These are phyloP conservation scores for Ectemnius continuus DNA, from an alignment of 2,888 invertebrate species.

Conservation along the genomic window DNA sequence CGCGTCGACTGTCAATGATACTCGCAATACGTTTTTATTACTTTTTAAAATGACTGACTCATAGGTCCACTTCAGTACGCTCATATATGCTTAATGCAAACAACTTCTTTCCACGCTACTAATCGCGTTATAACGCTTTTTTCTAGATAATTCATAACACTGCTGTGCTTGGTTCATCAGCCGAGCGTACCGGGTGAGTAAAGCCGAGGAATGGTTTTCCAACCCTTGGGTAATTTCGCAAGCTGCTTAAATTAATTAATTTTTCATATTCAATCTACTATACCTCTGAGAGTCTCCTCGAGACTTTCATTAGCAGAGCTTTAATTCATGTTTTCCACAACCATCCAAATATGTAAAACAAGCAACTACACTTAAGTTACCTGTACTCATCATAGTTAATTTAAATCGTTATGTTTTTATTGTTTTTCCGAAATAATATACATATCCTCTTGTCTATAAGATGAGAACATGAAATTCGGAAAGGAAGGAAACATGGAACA, in stretches of 20 bases:
- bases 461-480: too few relatives aligned
- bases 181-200: conserved; percentile 82
- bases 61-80: too few relatives aligned
- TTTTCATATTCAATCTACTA: conserved; percentile 22
- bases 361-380: conserved; percentile 1
- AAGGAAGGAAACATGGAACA: too few relatives aligned
- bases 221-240: conserved; percentile 26
- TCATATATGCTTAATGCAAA: too few relatives aligned
- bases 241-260: conserved; percentile 42
- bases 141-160: conserved; percentile 85
- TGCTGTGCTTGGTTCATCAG: conserved; percentile 79
- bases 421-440: too few relatives aligned
- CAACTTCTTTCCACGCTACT: too few relatives aligned
- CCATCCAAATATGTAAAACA: not conserved
- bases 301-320: conserved; percentile 25
- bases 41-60: too few relatives aligned
- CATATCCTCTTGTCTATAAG: too few relatives aligned
- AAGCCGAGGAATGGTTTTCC: conserved; percentile 39
- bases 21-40: not conserved
- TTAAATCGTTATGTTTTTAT: not conserved
- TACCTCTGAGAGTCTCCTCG: conserved; percentile 18
- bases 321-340: conserved; percentile 33
- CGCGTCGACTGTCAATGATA: not conserved
- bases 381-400: not conserved
- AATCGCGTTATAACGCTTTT: conserved; percentile 37